A percentile compares a stretch with the other conserved stretches of the same genome.
Conservation (phyloP, 1,140 invertebrate genomes). For the Drosophila ohnishii region DNA sequence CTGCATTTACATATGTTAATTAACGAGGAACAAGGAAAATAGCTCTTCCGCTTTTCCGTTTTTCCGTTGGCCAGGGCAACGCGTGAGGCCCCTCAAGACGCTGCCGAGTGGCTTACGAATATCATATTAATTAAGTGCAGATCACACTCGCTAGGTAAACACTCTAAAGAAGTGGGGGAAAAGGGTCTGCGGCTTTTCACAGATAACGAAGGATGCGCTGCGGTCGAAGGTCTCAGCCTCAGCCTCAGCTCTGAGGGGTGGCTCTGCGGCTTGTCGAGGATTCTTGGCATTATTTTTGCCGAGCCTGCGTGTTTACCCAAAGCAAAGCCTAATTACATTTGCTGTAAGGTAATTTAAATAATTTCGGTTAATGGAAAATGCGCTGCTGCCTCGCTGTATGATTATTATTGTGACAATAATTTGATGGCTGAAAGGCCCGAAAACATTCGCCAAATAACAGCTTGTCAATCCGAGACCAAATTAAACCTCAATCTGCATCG, state of each 20-base stretch:
- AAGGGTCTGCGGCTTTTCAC: constrained; percentile 27
- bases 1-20: constrained; percentile 78
- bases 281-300: constrained; percentile 33
- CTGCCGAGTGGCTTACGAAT: constrained; percentile 53
- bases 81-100: constrained; percentile 17
- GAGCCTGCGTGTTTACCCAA: constrained; percentile 23
- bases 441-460: constrained; percentile 17
- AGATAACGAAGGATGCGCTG: constrained; percentile 44
- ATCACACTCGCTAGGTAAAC: constrained; percentile 54
- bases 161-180: constrained; percentile 18
- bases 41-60: not conserved
- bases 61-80: constrained; percentile 48
- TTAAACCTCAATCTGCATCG: constrained; percentile 14
- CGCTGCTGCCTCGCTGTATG: not conserved
- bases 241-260: constrained; percentile 10
- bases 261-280: constrained; percentile 31
- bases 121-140: constrained; percentile 63
- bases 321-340: constrained; percentile 40
- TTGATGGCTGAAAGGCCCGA: constrained; percentile 7
- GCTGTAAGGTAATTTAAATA: constrained; percentile 25
- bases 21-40: constrained; percentile 61
- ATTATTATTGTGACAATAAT: constrained; percentile 30
- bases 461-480: constrained; percentile 29
- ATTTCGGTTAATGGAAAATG: constrained; percentile 31
- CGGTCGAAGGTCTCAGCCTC: not conserved